phyloP scores from a whole-genome alignment of 2,797 vertebrate genomes.

The Malurus leucopterus region DNA sequence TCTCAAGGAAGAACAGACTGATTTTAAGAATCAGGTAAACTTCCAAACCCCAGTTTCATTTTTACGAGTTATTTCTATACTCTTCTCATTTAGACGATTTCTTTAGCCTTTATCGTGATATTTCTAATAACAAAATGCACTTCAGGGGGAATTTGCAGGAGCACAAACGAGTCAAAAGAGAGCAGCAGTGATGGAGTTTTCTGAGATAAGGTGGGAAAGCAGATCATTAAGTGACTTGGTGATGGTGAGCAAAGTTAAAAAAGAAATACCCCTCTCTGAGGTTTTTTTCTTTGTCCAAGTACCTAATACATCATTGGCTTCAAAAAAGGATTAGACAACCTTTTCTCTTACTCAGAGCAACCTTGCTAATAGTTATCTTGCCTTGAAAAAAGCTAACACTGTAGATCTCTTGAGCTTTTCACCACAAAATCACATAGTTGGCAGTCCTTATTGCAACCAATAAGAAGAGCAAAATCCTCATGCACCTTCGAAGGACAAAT shows the following conservation, averaged over 20 bases:
- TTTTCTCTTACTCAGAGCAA: neutral
- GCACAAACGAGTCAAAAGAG: neutral
- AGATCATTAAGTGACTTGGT: neutral
- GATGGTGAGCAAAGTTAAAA: neutral
- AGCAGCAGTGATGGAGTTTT: neutral
- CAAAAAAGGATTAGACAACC: neutral
- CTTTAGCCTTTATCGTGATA: neutral
- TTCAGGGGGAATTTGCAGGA: neutral
- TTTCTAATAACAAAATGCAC: neutral
- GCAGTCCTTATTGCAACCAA: neutral
- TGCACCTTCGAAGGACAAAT: constrained; percentile 15
- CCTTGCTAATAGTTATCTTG: neutral
- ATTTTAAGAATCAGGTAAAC: neutral
- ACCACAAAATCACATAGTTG: neutral
- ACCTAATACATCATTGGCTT: neutral
- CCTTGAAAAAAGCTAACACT: neutral
- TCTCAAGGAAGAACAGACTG: neutral
- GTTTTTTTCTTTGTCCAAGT: neutral
- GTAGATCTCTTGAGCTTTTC: neutral
- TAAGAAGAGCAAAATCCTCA: neutral
- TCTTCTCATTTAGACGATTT: neutral
- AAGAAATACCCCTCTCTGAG: neutral
- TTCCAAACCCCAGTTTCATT: neutral
- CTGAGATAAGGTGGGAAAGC: neutral
- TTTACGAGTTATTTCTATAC: neutral